Conservation (phyloP, 2,888 invertebrate genomes). For the Agriopis marginaria region DNA sequence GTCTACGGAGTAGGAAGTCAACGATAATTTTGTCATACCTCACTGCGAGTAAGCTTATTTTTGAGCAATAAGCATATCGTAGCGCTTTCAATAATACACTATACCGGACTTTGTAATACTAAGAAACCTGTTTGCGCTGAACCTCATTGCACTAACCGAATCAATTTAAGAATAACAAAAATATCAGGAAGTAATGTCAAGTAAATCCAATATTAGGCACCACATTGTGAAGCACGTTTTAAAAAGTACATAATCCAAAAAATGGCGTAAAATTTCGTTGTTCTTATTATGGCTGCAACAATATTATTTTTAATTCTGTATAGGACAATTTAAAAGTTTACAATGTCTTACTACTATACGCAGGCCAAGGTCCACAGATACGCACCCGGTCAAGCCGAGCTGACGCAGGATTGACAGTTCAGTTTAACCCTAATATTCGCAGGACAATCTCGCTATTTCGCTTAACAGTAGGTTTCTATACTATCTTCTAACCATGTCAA, state of each 20-base stretch:
- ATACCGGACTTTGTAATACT: no score
- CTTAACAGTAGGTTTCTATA: neutral
- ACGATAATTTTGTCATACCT: neutral
- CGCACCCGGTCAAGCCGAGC: neutral
- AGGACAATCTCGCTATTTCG: neutral
- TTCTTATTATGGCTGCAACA: slow-evolving; percentile 47
- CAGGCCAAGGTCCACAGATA: no score
- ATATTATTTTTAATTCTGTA: slow-evolving; percentile 36
- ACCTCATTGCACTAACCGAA: slow-evolving; percentile 15
- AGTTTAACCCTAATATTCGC: neutral
- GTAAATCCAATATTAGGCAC: slow-evolving; percentile 64
- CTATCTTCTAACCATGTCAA: slow-evolving; percentile 8
- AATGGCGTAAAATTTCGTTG: slow-evolving; percentile 68
- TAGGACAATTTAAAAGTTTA: neutral
- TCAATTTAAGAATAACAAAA: neutral
- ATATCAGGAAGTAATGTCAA: neutral
- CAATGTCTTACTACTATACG: no score
- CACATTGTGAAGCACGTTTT: slow-evolving; percentile 55
- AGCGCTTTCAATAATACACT: slow-evolving; percentile 26
- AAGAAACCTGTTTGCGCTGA: slow-evolving; percentile 11
- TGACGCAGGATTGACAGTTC: neutral
- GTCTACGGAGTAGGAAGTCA: neutral
- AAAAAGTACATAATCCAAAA: slow-evolving; percentile 50
- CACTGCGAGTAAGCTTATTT: slow-evolving; percentile 41
- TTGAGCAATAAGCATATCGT: slow-evolving; percentile 36